Base-by-base conservation (phyloP, 37 sponge, comb jelly and placozoan species). In the Bolinopsis microptera region DNA sequence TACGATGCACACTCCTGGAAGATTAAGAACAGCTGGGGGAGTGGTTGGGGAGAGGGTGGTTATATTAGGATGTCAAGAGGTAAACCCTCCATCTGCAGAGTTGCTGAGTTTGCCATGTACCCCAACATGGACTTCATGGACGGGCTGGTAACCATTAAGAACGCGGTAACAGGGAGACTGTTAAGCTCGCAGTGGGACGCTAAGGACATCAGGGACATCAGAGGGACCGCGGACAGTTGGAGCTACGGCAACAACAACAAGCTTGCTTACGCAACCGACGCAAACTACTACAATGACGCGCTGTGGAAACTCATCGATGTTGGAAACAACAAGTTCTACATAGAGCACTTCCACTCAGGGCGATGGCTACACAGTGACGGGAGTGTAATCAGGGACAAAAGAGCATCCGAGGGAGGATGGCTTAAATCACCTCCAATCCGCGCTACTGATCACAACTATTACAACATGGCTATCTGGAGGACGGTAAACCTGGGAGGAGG, bases 31-130 rank as follows among this genome's bases (percentile, higher is more conserved):
- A 72, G 75, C 31, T 72, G 75, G 75, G 75, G 75, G 26, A 72
- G 22, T 24, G 75, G 75, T n/a, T 72, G 75, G 75, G 75, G 75
- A 72, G 75, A 72, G 75, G 31, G 75, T 3, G 75, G 75, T 23
- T 72, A 72, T n/a, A 30, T n/a, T 21, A 72, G 75, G 26, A 28
- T 72, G 75, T 30, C 75, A 3, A 5, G 75, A 28, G 75, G 22
- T n/a, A 72, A n/a, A n/a, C 75, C 75, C 3, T 23, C 21, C 18
- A 28, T 72, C 5, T 72, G 75, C 31, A n/a, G 31, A 30, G 31
- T 72, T 72, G 75, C 75, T 72, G 75, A 72, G 26, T 72, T 30
- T 72, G 75, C 31, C 26, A 72, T 72, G 75, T 72, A 28, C 5
- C 75, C 75, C 31, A 72, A 72, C 31, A 72, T 72, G 75, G 75